These are phyloP conservation scores for Pollenia angustigena DNA, from an alignment of 2,888 invertebrate species.

Conservation along the genomic window DNA sequence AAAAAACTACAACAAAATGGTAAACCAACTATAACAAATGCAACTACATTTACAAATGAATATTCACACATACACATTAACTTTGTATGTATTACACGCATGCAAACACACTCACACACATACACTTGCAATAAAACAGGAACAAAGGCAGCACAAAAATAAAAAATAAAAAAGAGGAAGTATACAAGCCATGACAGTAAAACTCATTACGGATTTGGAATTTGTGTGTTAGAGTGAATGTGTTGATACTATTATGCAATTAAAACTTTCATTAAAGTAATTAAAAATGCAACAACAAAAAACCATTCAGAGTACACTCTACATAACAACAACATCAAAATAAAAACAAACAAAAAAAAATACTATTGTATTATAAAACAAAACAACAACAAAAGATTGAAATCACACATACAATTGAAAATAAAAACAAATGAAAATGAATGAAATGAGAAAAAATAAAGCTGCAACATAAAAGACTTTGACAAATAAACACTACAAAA, in stretches of 20 bases:
- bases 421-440: conserved; percentile 59
- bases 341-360: conserved; percentile 29
- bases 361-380: conserved; percentile 55
- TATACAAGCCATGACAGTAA: conserved; percentile 62
- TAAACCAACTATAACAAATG: conserved; percentile 60
- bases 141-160: conserved; percentile 27
- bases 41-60: conserved; percentile 45
- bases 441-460: conserved; percentile 33
- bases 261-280: conserved; percentile 84
- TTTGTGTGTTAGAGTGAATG: conserved; percentile 49
- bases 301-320: conserved; percentile 46
- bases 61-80: conserved; percentile 48
- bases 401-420: conserved; percentile 56
- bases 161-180: conserved; percentile 39
- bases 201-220: conserved; percentile 68
- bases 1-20: conserved; percentile 39
- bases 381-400: conserved; percentile 54
- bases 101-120: background rate
- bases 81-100: conserved; percentile 28
- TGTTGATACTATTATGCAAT: conserved; percentile 77
- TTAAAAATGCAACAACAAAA: conserved; percentile 82
- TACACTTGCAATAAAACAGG: conserved; percentile 15
- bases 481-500: conserved; percentile 69
- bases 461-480: conserved; percentile 51
- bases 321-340: conserved; percentile 36